Conservation (phyloP, 2,888 invertebrate genomes). For the Aphidius colemani region DNA sequence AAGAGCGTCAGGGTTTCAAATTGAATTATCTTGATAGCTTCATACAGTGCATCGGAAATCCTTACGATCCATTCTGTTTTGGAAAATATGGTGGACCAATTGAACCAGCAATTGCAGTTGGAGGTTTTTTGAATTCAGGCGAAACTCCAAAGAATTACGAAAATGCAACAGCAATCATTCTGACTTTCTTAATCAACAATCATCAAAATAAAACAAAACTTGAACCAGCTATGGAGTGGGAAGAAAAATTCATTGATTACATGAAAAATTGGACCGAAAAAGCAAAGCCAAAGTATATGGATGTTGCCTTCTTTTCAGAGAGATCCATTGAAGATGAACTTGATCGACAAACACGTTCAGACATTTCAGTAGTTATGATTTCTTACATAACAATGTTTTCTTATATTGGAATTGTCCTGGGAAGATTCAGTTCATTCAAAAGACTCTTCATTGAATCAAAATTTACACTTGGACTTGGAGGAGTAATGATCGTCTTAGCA, state of each 20-base stretch:
- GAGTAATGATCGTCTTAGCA: conserved; percentile 90
- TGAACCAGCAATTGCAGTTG: conserved; percentile 88
- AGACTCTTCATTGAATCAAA: conserved; percentile 86
- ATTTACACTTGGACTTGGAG: conserved; percentile 92
- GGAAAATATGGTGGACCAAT: conserved; percentile 91
- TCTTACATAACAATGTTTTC: conserved; percentile 98
- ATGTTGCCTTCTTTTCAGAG: conserved; percentile 85
- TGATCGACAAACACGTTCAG: conserved; percentile 88
- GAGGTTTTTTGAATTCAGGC: conserved; percentile 79
- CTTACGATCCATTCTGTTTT: conserved; percentile 73
- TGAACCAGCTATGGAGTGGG: conserved; percentile 83
- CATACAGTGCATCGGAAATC: conserved; percentile 73
- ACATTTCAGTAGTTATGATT: conserved; percentile 88
- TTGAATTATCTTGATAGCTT: conserved; percentile 77
- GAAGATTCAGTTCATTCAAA: conserved; percentile 79
- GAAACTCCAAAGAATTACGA: conserved; percentile 72
- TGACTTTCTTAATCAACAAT: conserved; percentile 91
- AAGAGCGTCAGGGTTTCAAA: conserved; percentile 35
- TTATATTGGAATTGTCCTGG: conserved; percentile 93
- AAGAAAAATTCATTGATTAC: conserved; percentile 75
- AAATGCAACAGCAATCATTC: conserved; percentile 82
- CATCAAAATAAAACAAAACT: conserved; percentile 77
- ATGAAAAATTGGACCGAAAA: conserved; percentile 78
- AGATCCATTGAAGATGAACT: conserved; percentile 96
- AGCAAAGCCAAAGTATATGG: conserved; percentile 72